phyloP scores from a whole-genome alignment of 2,888 invertebrate species.

The Petrolisthes cinctipes region DNA sequence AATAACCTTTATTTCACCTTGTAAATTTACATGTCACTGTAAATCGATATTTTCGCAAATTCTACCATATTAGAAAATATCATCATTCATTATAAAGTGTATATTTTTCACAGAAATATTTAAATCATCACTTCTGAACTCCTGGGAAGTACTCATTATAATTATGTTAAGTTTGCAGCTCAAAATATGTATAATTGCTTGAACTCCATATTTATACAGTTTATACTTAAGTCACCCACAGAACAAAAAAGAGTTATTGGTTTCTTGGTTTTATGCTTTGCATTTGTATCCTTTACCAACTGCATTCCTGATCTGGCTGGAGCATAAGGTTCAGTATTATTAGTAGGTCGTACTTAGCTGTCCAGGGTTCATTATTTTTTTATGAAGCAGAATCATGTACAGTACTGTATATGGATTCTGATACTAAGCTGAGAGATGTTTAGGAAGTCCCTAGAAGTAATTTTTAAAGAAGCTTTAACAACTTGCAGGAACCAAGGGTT shows the following conservation, averaged over 20 bases:
- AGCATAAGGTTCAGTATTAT: constrained; percentile 62
- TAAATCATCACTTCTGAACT: constrained; percentile 27
- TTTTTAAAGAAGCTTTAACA: constrained; percentile 50
- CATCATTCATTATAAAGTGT: constrained; percentile 46
- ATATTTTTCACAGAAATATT: constrained; percentile 47
- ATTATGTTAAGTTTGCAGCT: constrained; percentile 52
- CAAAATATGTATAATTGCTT: constrained; percentile 53
- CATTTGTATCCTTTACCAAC: constrained; percentile 49
- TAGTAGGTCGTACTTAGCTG: constrained; percentile 50
- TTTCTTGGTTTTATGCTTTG: constrained; percentile 51
- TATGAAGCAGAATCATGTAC: constrained; percentile 41
- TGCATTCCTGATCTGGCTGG: constrained; percentile 61
- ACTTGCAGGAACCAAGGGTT: constrained; percentile 42
- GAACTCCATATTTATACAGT: constrained; percentile 27
- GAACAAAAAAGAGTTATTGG: constrained; percentile 40
- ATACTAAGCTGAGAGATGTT: constrained; percentile 33
- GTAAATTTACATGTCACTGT: constrained; percentile 32
- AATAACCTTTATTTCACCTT: constrained; percentile 4
- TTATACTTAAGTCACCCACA: constrained; percentile 19
- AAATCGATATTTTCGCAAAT: constrained; percentile 40
- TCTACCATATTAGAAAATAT: constrained; percentile 39
- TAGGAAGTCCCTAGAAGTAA: constrained; percentile 32
- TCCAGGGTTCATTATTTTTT: constrained; percentile 57
- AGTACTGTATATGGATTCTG: constrained; percentile 20
- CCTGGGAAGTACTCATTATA: constrained; percentile 41